Evolutionary conservation across 2,797 vertebrate species (phyloP), one percentile per base, ranked within the genome.

Genomic region (Furcifer pardalis): DNA sequence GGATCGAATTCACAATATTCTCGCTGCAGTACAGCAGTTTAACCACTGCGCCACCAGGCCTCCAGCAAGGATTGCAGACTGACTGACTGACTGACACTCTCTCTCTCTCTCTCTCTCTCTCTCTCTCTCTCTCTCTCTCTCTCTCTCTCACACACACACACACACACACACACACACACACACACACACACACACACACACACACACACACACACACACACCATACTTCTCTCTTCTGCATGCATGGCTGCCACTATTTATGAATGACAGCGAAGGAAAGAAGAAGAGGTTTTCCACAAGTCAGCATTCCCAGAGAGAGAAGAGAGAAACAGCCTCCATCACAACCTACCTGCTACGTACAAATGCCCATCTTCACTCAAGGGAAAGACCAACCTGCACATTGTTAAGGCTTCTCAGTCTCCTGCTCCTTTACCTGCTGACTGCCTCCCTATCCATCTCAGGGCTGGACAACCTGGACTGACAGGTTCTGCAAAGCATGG

Each of bases 261-360:
- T 65, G 40, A 73, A 73, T 1, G 37, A 79, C 2, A 37, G 71
- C 88, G 19, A 42, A 77, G 75, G 32, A 52, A 10, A 7, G n/a
- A 2, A 13, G 10, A 3, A 60, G 8, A 4, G 4, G 23, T 0
- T 17, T 32, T n/a, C n/a, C n/a, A n/a, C 56, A 49, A 52, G 30
- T 21, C 9, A 60, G 30, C n/a, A 17, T 56, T 35, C 3, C 1
- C 9, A 1, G 25, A 12, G 7, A 1, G n/a, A n/a, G n/a, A n/a
- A n/a, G n/a, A n/a, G 0, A 0, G 3, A 44, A 46, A 65, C 49
- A 3, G 56, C 42, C 9, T 12, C 40, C 27, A 0, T 1, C 0
- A 59, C 35, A 44, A 71, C 35, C 63, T 52, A 71, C 35, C 63
- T 52, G 37, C 32, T 35, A 8, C 23, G 1, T 10, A 30, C 49